Conservation (phyloP, 2,888 invertebrate species). For the Oxycera nigricornis region DNA sequence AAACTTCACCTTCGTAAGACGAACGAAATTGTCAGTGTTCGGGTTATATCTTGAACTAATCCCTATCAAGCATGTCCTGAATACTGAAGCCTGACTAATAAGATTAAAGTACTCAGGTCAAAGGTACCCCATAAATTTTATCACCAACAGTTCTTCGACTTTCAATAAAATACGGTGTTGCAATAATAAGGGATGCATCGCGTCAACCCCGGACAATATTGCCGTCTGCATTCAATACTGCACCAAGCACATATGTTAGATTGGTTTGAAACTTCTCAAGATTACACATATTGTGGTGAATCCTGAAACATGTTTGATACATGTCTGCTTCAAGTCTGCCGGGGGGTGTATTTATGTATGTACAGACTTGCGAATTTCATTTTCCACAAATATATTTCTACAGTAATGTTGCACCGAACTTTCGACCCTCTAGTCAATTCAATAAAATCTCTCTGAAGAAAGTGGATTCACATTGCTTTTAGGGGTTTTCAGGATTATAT, state of each 20-base stretch:
- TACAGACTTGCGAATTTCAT: constrained; percentile 27
- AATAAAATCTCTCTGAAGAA: not conserved
- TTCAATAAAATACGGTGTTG: too few relatives aligned
- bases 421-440: constrained; percentile 23
- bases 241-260: constrained; percentile 17
- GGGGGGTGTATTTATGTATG: constrained; percentile 1
- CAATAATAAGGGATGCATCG: not conserved
- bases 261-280: not conserved
- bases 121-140: too few relatives aligned
- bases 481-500: not conserved
- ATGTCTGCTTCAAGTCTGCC: too few relatives aligned
- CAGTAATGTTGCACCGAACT: not conserved
- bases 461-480: not conserved
- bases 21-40: too few relatives aligned
- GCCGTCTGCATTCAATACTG: not conserved
- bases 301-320: not conserved
- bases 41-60: too few relatives aligned
- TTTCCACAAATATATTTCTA: not conserved
- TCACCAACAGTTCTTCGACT: too few relatives aligned
- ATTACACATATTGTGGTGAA: constrained; percentile 27
- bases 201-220: not conserved
- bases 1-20: too few relatives aligned
- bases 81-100: too few relatives aligned
- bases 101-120: too few relatives aligned
- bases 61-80: too few relatives aligned